These are phyloP conservation scores for Rhinogobio ventralis DNA, from an alignment of 2,797 vertebrate species.

Conservation along the genomic window DNA sequence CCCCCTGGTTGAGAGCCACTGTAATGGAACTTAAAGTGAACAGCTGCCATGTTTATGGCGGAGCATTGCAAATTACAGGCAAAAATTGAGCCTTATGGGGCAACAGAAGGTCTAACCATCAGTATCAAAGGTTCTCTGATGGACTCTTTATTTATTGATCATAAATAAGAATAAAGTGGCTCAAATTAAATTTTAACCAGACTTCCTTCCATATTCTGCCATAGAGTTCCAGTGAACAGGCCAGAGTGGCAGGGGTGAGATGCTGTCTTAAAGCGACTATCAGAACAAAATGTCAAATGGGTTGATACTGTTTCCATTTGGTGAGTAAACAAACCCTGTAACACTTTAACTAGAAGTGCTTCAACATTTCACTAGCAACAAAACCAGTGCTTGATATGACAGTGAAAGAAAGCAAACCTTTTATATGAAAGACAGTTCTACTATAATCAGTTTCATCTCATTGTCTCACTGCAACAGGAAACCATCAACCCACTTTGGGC, in stretches of 20 bases:
- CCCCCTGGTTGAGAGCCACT: background rate
- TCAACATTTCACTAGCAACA: background rate
- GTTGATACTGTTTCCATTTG: conserved; percentile 23
- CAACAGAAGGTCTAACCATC: background rate
- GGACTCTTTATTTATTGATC: conserved; percentile 53
- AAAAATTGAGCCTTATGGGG: background rate
- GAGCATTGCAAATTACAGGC: background rate
- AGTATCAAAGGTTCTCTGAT: background rate
- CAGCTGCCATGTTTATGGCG: background rate
- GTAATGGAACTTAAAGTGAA: background rate
- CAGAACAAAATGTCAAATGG: conserved; percentile 37
- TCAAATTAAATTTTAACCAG: conserved; percentile 44
- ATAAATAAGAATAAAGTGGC: conserved; percentile 47
- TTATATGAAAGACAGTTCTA: background rate
- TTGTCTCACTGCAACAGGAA: conserved; percentile 18
- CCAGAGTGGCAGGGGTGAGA: background rate
- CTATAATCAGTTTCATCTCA: conserved; percentile 24
- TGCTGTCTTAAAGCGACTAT: conserved; percentile 9
- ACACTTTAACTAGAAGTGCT: conserved; percentile 10
- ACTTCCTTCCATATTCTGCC: conserved; percentile 10
- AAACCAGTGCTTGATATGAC: background rate
- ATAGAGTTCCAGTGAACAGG: background rate
- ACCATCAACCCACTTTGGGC: conserved; percentile 1
- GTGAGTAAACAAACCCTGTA: conserved; percentile 6
- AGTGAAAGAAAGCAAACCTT: conserved; percentile 19